Evolutionary conservation across 2,888 invertebrate species (phyloP), one percentile per base, ranked within the genome.

Genomic region (Mimachlamys varia): DNA sequence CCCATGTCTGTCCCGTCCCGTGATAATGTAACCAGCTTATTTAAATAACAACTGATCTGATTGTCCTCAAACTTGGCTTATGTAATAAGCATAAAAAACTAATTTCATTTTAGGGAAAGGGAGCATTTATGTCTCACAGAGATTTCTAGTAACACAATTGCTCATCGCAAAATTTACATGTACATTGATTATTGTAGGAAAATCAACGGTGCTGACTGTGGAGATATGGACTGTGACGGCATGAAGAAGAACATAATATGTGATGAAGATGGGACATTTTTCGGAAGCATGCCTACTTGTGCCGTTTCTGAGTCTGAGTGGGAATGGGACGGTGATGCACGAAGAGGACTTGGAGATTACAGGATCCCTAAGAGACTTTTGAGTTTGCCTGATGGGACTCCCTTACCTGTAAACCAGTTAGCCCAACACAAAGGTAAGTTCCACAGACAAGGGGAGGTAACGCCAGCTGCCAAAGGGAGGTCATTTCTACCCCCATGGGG

Each of bases 191-290:
- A 55, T 90, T 76, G 7, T 92, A 95, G 95, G 0, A 93, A 92
- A 76, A 93, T 96, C 49, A 96, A 96, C 92, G 94, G 95, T 0
- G 91, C 95, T 53, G 96, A 96, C 91, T 96, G 96, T 93, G 95
- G 96, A 1, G 96, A 96, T 91, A 96, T 96, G 96, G 95, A 95
- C 90, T 96, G 96, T 93, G 96, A 96, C 92, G 96, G 92, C 0
- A 19, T 94, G 89, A 95, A 95, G 91, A 96, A 96, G 89, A 92
- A 91, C 27, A 88, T 96, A 87, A 44, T 96, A 0, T 92, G 89
- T 10, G 96, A 96, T 90, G 27, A 90, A 12, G 96, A 96, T 91
- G 96, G 95, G 0, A 90, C 94, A 0, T 92, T 96, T 22, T 89
- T 95, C 7, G 62, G 62, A 10, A 94, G 94, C 0, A 37, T 76